These are phyloP conservation scores for Actinia tenebrosa DNA, from an alignment of 64 coral and sea anemone species.

Conservation along the genomic window DNA sequence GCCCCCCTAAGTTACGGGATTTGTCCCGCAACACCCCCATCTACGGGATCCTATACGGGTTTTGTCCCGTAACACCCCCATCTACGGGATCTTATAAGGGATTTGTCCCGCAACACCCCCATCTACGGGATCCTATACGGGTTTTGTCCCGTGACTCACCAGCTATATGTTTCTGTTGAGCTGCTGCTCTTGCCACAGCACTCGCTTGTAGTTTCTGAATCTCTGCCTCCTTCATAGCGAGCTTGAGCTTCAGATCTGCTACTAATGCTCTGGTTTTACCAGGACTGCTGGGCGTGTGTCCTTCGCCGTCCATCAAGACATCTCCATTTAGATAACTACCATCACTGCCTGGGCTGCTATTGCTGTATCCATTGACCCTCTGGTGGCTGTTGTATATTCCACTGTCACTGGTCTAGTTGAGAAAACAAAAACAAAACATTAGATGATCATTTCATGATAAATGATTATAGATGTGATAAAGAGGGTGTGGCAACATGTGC, in stretches of 20 bases:
- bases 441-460: too few relatives aligned
- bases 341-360: slow-evolving; percentile 54
- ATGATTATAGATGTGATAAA: too few relatives aligned
- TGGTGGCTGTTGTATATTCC: slow-evolving; percentile 80
- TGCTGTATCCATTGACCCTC: slow-evolving; percentile 70
- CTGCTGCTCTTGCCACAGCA: slow-evolving; percentile 76
- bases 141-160: slow-evolving; percentile 24
- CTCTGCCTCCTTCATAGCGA: slow-evolving; percentile 91
- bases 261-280: slow-evolving; percentile 72
- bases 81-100: too few relatives aligned
- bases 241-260: slow-evolving; percentile 84
- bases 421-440: too few relatives aligned
- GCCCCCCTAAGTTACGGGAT: too few relatives aligned
- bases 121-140: not conserved
- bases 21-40: too few relatives aligned
- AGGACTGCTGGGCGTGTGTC: slow-evolving; percentile 60
- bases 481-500: too few relatives aligned
- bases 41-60: too few relatives aligned
- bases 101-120: too few relatives aligned
- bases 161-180: slow-evolving; percentile 90
- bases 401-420: slow-evolving; percentile 75
- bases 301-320: slow-evolving; percentile 44
- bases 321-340: slow-evolving; percentile 81
- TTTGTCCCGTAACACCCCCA: too few relatives aligned
- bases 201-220: slow-evolving; percentile 88